Evolutionary conservation across 2,113 vertebrate genomes (phyloP).

Genomic region (Lota lota): DNA sequence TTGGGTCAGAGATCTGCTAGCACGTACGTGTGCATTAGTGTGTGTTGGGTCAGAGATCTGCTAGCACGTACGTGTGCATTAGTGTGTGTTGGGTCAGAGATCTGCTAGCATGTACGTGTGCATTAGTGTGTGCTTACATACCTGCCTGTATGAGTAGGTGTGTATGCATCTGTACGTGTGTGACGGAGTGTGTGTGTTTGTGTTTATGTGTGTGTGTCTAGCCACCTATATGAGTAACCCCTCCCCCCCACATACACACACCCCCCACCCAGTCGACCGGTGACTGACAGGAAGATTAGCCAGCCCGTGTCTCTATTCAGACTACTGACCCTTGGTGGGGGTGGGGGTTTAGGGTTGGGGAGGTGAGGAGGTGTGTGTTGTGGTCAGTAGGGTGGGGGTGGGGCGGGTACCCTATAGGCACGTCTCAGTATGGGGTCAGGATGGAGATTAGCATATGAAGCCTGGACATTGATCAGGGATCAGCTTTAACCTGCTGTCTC

Average conservation of each 20-base stretch:
- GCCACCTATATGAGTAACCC: constrained; percentile 20
- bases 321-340: constrained; percentile 38
- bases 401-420: not conserved
- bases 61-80: too few species aligned
- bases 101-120: too few species aligned
- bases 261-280: not conserved
- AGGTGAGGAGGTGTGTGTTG: too few species aligned
- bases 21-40: too few species aligned
- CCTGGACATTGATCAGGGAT: constrained; percentile 36
- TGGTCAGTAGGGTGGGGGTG: not conserved
- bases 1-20: too few species aligned
- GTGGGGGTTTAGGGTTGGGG: constrained; percentile 14
- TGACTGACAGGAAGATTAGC: constrained; percentile 63
- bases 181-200: not conserved
- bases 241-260: not conserved
- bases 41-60: too few species aligned
- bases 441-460: constrained; percentile 59
- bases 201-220: constrained; percentile 2
- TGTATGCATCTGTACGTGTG: not conserved
- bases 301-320: constrained; percentile 42
- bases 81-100: too few species aligned
- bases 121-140: not conserved
- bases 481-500: constrained; percentile 9
- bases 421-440: constrained; percentile 48
- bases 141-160: not conserved